Conservation (phyloP, 1,140 invertebrate genomes). For the Eurosta solidaginis region DNA sequence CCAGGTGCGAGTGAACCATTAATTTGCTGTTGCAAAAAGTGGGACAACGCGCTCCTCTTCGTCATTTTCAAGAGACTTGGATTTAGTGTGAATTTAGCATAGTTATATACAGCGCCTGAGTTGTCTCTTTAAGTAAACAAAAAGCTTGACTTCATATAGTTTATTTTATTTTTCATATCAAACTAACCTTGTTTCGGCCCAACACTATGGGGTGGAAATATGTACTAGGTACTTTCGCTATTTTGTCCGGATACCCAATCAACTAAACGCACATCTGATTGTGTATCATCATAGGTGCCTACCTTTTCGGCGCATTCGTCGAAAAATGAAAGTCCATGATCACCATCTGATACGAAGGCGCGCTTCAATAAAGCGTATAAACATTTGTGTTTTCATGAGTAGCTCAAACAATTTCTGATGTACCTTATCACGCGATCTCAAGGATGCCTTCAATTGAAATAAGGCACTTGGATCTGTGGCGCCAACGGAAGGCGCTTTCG, state of each 20-base stretch:
- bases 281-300: conserved; percentile 66
- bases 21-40: conserved; percentile 54
- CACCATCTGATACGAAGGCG: conserved; percentile 95
- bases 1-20: conserved; percentile 69
- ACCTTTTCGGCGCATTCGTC: conserved; percentile 91
- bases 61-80: conserved; percentile 60
- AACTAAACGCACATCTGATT: conserved; percentile 68
- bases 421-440: conserved; percentile 68
- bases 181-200: conserved; percentile 36
- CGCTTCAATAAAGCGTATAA: conserved; percentile 98
- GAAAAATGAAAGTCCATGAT: conserved; percentile 93
- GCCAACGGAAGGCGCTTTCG: conserved; percentile 87
- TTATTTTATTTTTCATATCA: not conserved
- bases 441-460: conserved; percentile 90
- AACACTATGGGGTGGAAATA: conserved; percentile 83
- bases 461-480: conserved; percentile 93
- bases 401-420: conserved; percentile 90
- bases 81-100: conserved; percentile 64
- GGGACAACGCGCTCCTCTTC: conserved; percentile 56
- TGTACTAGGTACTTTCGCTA: conserved; percentile 92
- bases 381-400: conserved; percentile 94
- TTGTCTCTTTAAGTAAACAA: not conserved
- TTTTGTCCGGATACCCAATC: conserved; percentile 69
- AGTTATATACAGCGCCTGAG: conserved; percentile 59
- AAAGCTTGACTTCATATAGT: not conserved